A percentile compares a stretch with the other conserved stretches of the same genome.
These are phyloP conservation scores for Lepus europaeus DNA, from an alignment of 2,113 vertebrate genomes.

Conservation along the genomic window DNA sequence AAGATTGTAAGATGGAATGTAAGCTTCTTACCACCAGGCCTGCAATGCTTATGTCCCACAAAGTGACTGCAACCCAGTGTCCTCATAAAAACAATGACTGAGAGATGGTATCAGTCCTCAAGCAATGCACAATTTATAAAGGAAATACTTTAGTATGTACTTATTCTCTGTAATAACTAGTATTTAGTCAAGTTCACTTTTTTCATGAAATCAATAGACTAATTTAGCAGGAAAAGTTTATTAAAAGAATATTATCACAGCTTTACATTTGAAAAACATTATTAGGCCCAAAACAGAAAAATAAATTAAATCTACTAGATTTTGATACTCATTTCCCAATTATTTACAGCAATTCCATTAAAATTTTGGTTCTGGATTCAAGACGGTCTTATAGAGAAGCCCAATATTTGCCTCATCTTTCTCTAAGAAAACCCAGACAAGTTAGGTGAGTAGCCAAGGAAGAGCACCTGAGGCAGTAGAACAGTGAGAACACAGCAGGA, in stretches of 20 bases:
- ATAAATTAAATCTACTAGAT: slow-evolving; percentile 14
- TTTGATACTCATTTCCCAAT: slow-evolving; percentile 35
- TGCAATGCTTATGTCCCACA: background rate
- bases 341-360: background rate
- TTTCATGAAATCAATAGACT: background rate
- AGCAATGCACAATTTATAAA: background rate
- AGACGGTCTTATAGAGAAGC: too few species aligned
- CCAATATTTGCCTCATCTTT: too few species aligned
- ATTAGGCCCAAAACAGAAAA: slow-evolving; percentile 8
- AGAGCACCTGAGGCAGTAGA: too few species aligned
- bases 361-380: background rate
- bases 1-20: background rate
- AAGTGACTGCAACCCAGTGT: background rate
- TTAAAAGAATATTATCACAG: background rate
- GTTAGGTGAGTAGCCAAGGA: too few species aligned
- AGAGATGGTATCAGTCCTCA: background rate
- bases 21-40: background rate
- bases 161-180: background rate
- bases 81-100: background rate
- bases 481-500: too few species aligned
- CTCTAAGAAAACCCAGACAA: too few species aligned
- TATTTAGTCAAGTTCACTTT: background rate
- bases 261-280: slow-evolving; percentile 35
- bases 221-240: slow-evolving; percentile 5
- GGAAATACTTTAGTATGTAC: background rate